Percentiles rank a stretch among this genome's conserved stretches.
phyloP scores from a whole-genome alignment of 2,113 vertebrate species.

The Mirounga angustirostris region DNA sequence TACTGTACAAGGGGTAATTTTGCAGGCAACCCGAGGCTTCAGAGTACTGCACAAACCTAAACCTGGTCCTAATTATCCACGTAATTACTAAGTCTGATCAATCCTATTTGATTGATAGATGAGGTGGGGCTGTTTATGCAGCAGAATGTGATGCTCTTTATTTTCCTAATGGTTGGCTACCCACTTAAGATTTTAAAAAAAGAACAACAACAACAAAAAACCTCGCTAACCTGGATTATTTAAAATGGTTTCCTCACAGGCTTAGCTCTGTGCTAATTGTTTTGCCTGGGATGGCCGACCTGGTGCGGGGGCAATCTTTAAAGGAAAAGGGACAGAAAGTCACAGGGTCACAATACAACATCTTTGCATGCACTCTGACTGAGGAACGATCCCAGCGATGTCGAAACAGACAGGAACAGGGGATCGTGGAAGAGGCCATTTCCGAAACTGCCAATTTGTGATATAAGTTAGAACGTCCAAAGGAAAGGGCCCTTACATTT shows the following conservation, averaged over 20 bases:
- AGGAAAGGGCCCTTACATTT: slow-evolving; percentile 78
- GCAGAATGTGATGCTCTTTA: slow-evolving; percentile 79
- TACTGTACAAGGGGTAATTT: slow-evolving; percentile 84
- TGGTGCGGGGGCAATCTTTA: not conserved
- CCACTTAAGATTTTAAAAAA: slow-evolving; percentile 70
- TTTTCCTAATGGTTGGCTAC: slow-evolving; percentile 84
- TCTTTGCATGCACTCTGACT: slow-evolving; percentile 66
- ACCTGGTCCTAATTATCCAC: slow-evolving; percentile 85
- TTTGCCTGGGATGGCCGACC: slow-evolving; percentile 76
- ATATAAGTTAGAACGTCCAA: slow-evolving; percentile 70
- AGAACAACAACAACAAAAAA: slow-evolving; percentile 72
- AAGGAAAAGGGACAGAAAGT: slow-evolving; percentile 75
- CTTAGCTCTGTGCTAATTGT: slow-evolving; percentile 79
- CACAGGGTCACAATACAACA: not conserved
- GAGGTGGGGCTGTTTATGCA: slow-evolving; percentile 85
- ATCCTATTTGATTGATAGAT: slow-evolving; percentile 86
- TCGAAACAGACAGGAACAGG: slow-evolving; percentile 80
- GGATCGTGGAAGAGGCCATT: slow-evolving; percentile 72
- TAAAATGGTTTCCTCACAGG: slow-evolving; percentile 83
- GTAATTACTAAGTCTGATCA: slow-evolving; percentile 87
- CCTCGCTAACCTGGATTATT: slow-evolving; percentile 76
- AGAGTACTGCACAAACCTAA: slow-evolving; percentile 80
- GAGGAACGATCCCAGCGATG: slow-evolving; percentile 73
- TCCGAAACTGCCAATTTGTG: slow-evolving; percentile 78
- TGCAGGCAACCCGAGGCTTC: slow-evolving; percentile 81